A percentile compares a stretch with the other conserved stretches of the same genome.
Evolutionary conservation across 2,888 invertebrate genomes (phyloP).

Genomic region (Anthrax anthrax): DNA sequence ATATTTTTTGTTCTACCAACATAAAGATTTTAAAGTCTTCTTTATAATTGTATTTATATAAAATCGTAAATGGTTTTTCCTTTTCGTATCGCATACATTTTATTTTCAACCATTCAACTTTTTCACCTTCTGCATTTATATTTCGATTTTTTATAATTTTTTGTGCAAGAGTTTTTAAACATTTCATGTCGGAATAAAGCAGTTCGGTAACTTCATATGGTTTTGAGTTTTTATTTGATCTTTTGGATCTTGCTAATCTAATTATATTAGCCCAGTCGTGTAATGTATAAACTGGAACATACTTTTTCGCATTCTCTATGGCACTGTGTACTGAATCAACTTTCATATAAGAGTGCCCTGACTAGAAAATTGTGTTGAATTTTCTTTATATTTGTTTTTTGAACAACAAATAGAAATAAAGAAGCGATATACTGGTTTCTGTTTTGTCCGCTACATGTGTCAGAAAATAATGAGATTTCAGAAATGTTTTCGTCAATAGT

Average conservation of each 20-base stretch:
- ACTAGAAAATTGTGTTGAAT: slow-evolving; percentile 1
- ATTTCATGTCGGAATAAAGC: neutral
- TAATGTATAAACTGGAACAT: neutral
- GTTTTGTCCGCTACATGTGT: neutral
- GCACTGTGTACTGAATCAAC: neutral
- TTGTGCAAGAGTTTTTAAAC: neutral
- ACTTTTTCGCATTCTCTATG: slow-evolving; percentile 1
- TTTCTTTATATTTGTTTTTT: neutral
- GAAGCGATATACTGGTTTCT: neutral
- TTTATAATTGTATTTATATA: neutral
- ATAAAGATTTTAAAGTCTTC: neutral
- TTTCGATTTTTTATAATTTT: slow-evolving; percentile 1
- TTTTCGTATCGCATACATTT: slow-evolving; percentile 5
- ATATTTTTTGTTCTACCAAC: neutral
- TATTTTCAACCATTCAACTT: slow-evolving; percentile 1
- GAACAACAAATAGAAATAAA: neutral
- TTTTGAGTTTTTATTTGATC: neutral
- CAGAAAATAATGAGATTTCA: neutral
- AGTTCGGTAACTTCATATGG: neutral
- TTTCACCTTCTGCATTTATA: neutral
- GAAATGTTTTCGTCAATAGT: neutral
- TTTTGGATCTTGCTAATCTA: neutral
- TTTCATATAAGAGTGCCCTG: neutral
- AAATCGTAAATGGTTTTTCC: neutral
- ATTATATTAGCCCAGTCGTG: slow-evolving; percentile 1